These are phyloP conservation scores for Phyllotreta cruciferae DNA, from an alignment of 2,888 invertebrate genomes.

Conservation along the genomic window DNA sequence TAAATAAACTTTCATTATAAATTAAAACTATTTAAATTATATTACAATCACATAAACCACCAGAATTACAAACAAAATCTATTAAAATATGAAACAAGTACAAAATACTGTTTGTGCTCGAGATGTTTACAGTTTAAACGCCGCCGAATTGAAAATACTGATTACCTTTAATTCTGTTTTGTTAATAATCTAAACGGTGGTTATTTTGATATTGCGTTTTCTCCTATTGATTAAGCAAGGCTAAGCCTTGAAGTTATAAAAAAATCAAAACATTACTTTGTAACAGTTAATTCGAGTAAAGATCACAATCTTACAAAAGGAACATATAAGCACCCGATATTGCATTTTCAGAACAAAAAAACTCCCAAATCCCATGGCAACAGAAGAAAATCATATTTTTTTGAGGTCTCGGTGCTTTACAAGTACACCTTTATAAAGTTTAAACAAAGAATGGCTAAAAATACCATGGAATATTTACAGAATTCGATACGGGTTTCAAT, in stretches of 20 bases:
- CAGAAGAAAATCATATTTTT: constrained; percentile 6
- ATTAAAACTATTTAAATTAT: constrained; percentile 7
- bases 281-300: constrained; percentile 30
- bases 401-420: background rate
- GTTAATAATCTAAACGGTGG: constrained; percentile 9
- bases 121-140: constrained; percentile 4
- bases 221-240: constrained; percentile 19
- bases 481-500: too few species aligned
- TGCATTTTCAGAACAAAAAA: constrained; percentile 24
- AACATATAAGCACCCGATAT: constrained; percentile 35
- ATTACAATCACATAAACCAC: constrained; percentile 14
- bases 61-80: constrained; percentile 5
- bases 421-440: too few species aligned
- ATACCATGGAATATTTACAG: too few species aligned
- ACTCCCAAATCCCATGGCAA: constrained; percentile 4
- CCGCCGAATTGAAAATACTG: constrained; percentile 12
- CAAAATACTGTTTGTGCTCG: constrained; percentile 9
- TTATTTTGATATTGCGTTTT: constrained; percentile 17
- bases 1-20: constrained; percentile 11
- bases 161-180: background rate
- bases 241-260: constrained; percentile 30
- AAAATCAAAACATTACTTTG: constrained; percentile 30
- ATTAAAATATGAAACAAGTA: background rate
- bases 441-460: too few species aligned
- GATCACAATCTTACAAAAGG: constrained; percentile 33